Conservation (phyloP, 1,140 invertebrate genomes). For the Euura lappo region DNA sequence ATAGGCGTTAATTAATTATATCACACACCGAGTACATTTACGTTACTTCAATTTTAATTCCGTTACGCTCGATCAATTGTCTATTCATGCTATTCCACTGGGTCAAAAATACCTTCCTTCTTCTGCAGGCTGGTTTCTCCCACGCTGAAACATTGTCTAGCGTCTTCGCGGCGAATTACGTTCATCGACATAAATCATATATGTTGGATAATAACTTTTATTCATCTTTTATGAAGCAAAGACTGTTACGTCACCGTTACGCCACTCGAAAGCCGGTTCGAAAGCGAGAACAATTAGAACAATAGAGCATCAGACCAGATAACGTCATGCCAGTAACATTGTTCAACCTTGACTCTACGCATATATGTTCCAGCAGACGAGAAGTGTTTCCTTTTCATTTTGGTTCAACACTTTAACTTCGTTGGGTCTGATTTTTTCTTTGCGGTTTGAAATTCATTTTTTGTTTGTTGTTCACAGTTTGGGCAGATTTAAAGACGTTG, state of each 20-base stretch:
- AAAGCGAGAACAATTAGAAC: conserved; percentile 1
- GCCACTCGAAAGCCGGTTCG: neutral
- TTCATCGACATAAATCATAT: too few relatives aligned
- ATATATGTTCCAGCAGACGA: neutral
- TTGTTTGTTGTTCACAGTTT: too few relatives aligned
- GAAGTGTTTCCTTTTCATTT: neutral
- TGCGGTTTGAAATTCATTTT: too few relatives aligned
- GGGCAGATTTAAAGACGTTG: too few relatives aligned
- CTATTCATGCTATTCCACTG: too few relatives aligned
- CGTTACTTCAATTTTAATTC: neutral
- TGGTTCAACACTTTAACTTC: neutral
- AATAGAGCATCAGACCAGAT: neutral
- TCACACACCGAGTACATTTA: neutral
- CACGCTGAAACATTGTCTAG: too few relatives aligned
- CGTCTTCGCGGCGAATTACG: too few relatives aligned
- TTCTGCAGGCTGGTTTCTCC: too few relatives aligned
- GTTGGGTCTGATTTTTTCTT: neutral
- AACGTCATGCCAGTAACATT: neutral
- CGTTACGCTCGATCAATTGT: neutral
- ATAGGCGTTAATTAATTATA: neutral
- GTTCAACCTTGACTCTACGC: neutral
- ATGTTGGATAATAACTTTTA: too few relatives aligned
- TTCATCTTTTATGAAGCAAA: too few relatives aligned
- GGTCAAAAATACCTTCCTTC: too few relatives aligned
- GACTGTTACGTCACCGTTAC: neutral